Base-by-base conservation (phyloP, 2,113 vertebrate species). In the Corythornis vintsioides region DNA sequence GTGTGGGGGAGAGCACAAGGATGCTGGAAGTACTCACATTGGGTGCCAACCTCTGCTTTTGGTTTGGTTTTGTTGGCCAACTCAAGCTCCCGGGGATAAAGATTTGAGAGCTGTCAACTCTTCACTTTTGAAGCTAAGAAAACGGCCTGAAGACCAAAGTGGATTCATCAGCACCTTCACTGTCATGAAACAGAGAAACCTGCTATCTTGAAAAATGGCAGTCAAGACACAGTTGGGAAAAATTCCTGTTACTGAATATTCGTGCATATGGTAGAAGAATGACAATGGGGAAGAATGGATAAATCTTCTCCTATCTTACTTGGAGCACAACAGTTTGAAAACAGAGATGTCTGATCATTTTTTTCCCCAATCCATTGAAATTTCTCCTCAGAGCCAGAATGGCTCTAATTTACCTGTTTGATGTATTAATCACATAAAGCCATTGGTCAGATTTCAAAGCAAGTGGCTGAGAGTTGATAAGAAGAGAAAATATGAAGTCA, bases 371-470 rank as follows among this genome's bases (percentile, higher is more conserved):
- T 91, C 67, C 10, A 2, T 91, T 93, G 84, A 74, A 63, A 93
- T 92, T 94, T 89, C 89, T 64, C 60, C 60, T 80, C 78, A 33
- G 71, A 95, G 74, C 73, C 92, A 92, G 92, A 93, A 94, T 35
- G 56, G 89, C 75, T 96, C 87, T 93, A 91, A 96, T 96, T 96
- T 95, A 93, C 95, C 91, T 94, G 91, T 95, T 91, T 96, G 95
- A 96, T 95, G 79, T 89, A 96, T 95, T 95, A 94, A 96, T 96
- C 95, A 89, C 91, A 95, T 66, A 63, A 89, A 95, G 81, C 59
- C 91, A 94, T 67, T 92, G 95, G 96, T 96, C 94, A 96, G 91
- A 87, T 95, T 93, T 95, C 96, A 96, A 94, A 96, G 95, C 60
- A 85, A 96, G 91, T 88, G 82, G 89, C 82, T 92, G 85, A 74